These are phyloP conservation scores for Sialia sialis DNA, from an alignment of 2,113 vertebrate species.

Conservation along the genomic window DNA sequence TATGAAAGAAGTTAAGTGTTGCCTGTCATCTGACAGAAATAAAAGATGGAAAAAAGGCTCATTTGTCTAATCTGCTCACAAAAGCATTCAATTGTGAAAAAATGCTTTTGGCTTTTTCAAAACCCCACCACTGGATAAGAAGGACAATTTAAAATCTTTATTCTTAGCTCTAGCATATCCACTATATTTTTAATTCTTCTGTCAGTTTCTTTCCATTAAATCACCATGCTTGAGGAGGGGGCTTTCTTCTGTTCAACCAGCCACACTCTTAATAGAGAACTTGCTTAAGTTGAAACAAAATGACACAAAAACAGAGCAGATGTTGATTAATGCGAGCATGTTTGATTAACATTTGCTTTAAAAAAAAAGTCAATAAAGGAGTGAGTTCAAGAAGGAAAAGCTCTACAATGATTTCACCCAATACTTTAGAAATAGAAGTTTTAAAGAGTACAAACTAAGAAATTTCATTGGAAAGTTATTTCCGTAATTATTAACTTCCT, in stretches of 20 bases:
- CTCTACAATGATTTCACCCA: not conserved
- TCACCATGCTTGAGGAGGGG: not conserved
- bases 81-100: not conserved
- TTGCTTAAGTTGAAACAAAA: not conserved
- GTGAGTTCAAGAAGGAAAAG: not conserved
- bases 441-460: not conserved
- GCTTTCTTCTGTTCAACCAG: not conserved
- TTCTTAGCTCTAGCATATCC: not conserved
- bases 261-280: not conserved
- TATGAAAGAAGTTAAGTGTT: not conserved
- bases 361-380: not conserved
- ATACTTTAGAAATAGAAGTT: not conserved
- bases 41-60: not conserved
- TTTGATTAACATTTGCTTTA: not conserved
- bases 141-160: not conserved
- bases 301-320: not conserved
- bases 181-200: not conserved
- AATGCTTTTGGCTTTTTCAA: not conserved
- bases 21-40: not conserved
- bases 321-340: not conserved
- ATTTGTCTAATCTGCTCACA: not conserved
- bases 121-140: not conserved
- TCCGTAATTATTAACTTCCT: not conserved
- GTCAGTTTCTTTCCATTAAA: not conserved
- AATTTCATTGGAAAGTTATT: not conserved